phyloP scores from a whole-genome alignment of 2,113 vertebrate genomes.

The Bos indicus region DNA sequence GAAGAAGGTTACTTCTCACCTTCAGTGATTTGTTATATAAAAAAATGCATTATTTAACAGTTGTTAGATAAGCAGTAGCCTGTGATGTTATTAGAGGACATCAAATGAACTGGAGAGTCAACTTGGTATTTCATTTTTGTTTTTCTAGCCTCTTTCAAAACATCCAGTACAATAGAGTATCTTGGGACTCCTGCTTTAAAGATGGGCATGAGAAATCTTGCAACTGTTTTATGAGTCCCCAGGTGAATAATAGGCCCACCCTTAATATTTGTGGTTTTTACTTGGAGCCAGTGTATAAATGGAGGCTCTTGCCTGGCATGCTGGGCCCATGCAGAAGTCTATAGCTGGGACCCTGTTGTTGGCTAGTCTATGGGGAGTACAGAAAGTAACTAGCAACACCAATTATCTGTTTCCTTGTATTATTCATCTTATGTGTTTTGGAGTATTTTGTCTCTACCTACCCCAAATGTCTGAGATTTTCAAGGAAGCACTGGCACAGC shows the following conservation, averaged over 20 bases:
- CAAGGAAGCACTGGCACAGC: not conserved
- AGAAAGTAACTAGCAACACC: not conserved
- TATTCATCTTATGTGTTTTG: not conserved
- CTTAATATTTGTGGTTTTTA: not conserved
- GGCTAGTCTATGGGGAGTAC: not conserved
- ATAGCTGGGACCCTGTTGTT: accelerated
- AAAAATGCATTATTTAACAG: not conserved
- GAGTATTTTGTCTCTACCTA: not conserved
- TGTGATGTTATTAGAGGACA: not conserved
- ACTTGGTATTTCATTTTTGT: not conserved
- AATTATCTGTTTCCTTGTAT: not conserved
- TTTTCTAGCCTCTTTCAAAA: not conserved
- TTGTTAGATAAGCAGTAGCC: not conserved
- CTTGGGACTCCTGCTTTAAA: not conserved
- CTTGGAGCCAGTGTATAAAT: not conserved
- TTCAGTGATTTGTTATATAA: not conserved
- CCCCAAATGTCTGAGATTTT: not conserved
- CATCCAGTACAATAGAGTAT: not conserved
- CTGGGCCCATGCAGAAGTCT: not conserved
- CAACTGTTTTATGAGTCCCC: not conserved
- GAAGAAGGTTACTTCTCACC: not conserved
- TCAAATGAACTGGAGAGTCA: not conserved
- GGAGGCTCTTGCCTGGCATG: not conserved
- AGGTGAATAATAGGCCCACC: not conserved
- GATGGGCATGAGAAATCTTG: not conserved